Conservation (phyloP, 1,140 invertebrate genomes). For the Ladona fulva region DNA sequence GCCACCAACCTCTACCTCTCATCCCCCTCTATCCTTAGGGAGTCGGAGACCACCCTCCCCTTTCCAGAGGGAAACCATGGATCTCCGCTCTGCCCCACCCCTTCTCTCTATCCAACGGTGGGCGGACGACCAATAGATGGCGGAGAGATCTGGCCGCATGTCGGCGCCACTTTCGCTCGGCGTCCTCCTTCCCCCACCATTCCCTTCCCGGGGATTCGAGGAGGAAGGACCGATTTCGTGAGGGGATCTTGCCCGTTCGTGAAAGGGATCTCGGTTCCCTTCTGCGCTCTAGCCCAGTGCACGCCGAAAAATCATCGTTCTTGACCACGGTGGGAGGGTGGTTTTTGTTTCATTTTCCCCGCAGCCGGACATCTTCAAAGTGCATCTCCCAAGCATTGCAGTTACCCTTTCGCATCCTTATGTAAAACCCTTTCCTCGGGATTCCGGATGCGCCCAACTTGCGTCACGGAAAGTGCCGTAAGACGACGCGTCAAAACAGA, state of each 20-base stretch:
- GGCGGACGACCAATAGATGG: not conserved
- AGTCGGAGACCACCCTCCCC: not conserved
- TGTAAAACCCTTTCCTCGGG: not conserved
- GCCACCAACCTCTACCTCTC: not conserved
- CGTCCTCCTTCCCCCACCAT: not conserved
- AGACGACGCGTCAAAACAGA: not conserved
- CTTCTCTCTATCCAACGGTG: not conserved
- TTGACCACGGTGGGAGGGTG: not conserved
- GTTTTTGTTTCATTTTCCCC: not conserved
- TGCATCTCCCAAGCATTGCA: not conserved
- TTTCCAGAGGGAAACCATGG: not conserved
- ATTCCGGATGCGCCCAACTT: not conserved
- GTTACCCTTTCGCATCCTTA: not conserved
- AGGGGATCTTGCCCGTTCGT: not conserved
- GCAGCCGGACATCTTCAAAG: too few relatives aligned
- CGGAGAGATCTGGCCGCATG: not conserved
- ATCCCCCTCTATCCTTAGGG: not conserved
- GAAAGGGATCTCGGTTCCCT: not conserved
- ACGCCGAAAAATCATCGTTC: too few relatives aligned
- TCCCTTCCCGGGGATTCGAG: conserved; percentile 5
- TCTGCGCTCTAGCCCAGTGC: not conserved
- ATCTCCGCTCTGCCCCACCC: not conserved
- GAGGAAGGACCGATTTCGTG: not conserved
- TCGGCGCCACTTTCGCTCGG: not conserved
- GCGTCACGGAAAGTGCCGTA: not conserved